Conservation (phyloP, 2,113 vertebrate species). For the Uropsilus gracilis region DNA sequence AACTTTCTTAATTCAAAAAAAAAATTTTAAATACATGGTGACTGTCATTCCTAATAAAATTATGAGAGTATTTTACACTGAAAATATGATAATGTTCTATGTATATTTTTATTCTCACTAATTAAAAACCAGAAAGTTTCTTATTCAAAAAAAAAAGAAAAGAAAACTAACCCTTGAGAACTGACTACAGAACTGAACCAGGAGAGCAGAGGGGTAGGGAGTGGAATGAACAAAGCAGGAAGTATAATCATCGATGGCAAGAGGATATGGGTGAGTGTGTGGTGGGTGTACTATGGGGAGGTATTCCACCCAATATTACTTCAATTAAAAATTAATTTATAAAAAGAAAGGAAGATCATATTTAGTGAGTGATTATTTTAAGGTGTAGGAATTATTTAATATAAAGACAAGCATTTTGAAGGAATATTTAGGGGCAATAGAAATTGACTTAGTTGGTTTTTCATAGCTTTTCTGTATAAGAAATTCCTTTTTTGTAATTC, state of each 20-base stretch:
- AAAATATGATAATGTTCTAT: constrained; percentile 78
- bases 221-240: no score
- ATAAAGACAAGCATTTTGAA: constrained; percentile 22
- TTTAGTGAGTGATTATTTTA: constrained; percentile 30
- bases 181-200: no score
- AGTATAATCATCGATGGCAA: no score
- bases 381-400: background rate
- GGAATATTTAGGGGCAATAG: constrained; percentile 27
- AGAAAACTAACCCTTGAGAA: no score
- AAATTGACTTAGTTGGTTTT: constrained; percentile 43
- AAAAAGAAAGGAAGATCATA: background rate
- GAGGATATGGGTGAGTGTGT: no score
- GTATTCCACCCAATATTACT: no score
- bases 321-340: no score
- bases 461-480: constrained; percentile 40
- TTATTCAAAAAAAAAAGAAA: no score
- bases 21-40: no score
- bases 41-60: no score
- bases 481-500: constrained; percentile 30
- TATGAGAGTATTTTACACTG: constrained; percentile 79
- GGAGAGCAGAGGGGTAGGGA: no score
- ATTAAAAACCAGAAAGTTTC: constrained; percentile 75
- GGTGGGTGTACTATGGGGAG: no score
- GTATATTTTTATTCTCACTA: constrained; percentile 81
- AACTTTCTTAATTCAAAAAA: constrained; percentile 29